These are phyloP conservation scores for Clarias laeviceps DNA, from an alignment of 2,797 vertebrate species.

Conservation along the genomic window DNA sequence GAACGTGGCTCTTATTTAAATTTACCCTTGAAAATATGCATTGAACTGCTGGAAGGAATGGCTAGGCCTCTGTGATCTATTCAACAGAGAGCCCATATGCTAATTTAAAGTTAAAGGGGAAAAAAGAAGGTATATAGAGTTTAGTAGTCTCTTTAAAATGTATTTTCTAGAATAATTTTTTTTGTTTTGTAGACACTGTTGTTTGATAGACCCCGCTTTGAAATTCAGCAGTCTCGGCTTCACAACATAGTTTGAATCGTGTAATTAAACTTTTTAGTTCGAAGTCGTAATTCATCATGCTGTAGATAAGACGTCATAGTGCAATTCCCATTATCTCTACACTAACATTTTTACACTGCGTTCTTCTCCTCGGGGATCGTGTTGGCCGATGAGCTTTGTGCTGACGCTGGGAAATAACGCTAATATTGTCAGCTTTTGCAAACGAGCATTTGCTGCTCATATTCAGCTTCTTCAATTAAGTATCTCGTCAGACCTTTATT, in stretches of 20 bases:
- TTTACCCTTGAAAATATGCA: slow-evolving; percentile 22
- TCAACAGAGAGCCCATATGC: slow-evolving; percentile 5
- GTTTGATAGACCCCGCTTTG: too few species aligned
- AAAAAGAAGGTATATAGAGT: neutral
- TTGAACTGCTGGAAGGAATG: slow-evolving; percentile 9
- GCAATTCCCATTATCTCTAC: slow-evolving; percentile 43
- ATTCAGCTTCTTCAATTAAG: slow-evolving; percentile 47
- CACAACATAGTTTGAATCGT: neutral
- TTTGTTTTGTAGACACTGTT: neutral
- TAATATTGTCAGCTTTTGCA: slow-evolving; percentile 21
- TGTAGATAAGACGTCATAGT: slow-evolving; percentile 32
- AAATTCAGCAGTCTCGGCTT: neutral
- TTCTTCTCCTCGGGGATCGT: slow-evolving; percentile 16
- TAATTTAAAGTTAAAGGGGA: neutral
- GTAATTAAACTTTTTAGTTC: slow-evolving; percentile 35
- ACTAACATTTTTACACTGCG: slow-evolving; percentile 30
- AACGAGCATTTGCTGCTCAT: slow-evolving; percentile 33
- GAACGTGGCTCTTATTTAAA: slow-evolving; percentile 18
- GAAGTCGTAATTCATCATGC: slow-evolving; percentile 30
- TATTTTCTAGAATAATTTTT: neutral
- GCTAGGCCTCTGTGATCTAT: slow-evolving; percentile 2
- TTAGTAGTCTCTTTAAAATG: neutral
- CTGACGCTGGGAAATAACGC: slow-evolving; percentile 35
- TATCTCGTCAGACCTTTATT: slow-evolving; percentile 52
- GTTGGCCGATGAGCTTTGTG: slow-evolving; percentile 27